Evolutionary conservation across 2,888 invertebrate species (phyloP), one percentile per base, ranked within the genome.

Genomic region (Drosophila infuscata): DNA sequence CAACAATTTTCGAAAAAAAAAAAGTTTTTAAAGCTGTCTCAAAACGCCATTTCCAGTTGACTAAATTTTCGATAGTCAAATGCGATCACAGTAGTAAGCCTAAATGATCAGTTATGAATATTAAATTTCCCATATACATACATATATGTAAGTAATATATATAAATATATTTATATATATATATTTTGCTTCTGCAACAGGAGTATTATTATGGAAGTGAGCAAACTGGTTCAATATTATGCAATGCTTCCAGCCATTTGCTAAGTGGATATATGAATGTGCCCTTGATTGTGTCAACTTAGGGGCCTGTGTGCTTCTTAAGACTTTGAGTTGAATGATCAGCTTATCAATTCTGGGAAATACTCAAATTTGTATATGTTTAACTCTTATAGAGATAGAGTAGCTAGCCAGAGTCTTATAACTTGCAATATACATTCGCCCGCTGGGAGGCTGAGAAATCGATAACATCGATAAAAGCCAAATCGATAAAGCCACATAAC

Each of bases 1-100:
- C 52, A 62, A 66, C 51, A 51, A 35, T 32, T 62, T 53, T 46
- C n/a, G 30, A 52, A n/a, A 38, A 60, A 60, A 61, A n/a, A 38
- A 60, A 60, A 61, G 33, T 15, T 38, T 65, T 65, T 29, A 51
- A 64, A 60, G 36, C 60, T 38, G 15, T 33, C 38, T 38, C 60
- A 33, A 62, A 58, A 48, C 35, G 12, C n/a, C 38, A 17, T 49
- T 29, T 25, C 17, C 25, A 49, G 29, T 25, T 15, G 25, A 2
- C 5, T 17, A 49, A 30, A 17, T 49, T 29, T 49, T 29, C 46
- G 46, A 46, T 46, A 46, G 46, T 25, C 25, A 46, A 46, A 46
- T 46, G 25, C 25, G 46, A 25, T 25, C 46, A 8, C 15, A 25
- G 15, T 15, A 8, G 46, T 25, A 25, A 46, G 4, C 25, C 25